These are phyloP conservation scores for Euproctis similis DNA, from an alignment of 2,888 invertebrate genomes.

Conservation along the genomic window DNA sequence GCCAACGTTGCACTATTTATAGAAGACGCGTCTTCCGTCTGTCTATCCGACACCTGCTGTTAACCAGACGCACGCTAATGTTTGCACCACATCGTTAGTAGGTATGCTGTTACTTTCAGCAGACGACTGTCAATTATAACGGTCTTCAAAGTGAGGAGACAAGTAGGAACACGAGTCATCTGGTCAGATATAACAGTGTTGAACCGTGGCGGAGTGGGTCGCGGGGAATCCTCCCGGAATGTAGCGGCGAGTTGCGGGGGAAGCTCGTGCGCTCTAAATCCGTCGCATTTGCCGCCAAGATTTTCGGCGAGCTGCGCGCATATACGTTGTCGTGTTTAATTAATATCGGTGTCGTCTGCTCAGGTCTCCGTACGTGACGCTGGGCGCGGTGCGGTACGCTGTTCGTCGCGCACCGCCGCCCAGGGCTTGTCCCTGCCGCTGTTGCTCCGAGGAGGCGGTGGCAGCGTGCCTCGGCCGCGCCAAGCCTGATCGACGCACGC, in stretches of 20 bases:
- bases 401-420: conserved; percentile 79
- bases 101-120: conserved; percentile 20
- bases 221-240: conserved; percentile 72
- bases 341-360: conserved; percentile 46
- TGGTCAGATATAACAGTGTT: conserved; percentile 51
- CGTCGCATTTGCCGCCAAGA: conserved; percentile 65
- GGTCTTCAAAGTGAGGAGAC: conserved; percentile 35
- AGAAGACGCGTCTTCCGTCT: conserved; percentile 64
- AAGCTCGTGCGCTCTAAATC: conserved; percentile 64
- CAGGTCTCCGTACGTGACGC: conserved; percentile 78
- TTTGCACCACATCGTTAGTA: conserved; percentile 29
- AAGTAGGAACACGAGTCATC: conserved; percentile 41
- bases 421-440: conserved; percentile 74
- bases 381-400: conserved; percentile 83
- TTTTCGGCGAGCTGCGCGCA: conserved; percentile 56
- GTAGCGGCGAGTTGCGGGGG: conserved; percentile 55
- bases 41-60: conserved; percentile 64
- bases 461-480: conserved; percentile 72
- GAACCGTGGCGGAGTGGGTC: conserved; percentile 54
- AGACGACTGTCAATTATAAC: conserved; percentile 26
- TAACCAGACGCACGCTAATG: conserved; percentile 29
- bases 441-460: conserved; percentile 74
- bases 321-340: conserved; percentile 25
- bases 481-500: conserved; percentile 78
- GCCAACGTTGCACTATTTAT: conserved; percentile 63